Evolutionary conservation across 2,113 vertebrate genomes (phyloP), one percentile per base, ranked within the genome.

Genomic region (Oreamnos americanus): DNA sequence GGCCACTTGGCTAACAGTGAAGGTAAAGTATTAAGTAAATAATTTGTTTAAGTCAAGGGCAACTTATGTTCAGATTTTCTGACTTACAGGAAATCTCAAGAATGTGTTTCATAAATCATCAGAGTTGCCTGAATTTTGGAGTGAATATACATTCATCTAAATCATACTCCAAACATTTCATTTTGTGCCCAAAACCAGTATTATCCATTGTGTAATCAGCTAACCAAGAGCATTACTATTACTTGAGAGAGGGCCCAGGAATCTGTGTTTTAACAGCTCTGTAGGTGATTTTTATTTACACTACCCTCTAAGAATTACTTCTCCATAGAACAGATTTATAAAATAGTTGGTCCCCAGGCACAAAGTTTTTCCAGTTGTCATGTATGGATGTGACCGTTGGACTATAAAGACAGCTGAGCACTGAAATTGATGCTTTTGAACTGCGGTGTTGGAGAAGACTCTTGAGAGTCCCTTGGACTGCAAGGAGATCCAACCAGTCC

Each of bases 21-120:
- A 15, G 51, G 23, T 51, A 93, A 7, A 74, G 23, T 89, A 30
- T 89, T 13, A 91, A 85, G 49, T 74, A 87, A 93, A n/a, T n/a
- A 81, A 93, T 93, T 57, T 83, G 26, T 93, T 5, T 67, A 91
- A 91, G 51, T 93, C 16, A 82, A 81, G 28, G 78, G 67, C 8
- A 84, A 76, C 23, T 86, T 89, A 91, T 43, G 45, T 93, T 94
- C 14, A 91, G 33, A 96, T 85, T 93, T 96, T 97, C 90, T 76
- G 49, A 89, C 74, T 39, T 89, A 17, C n/a, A 93, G 78, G 19
- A 91, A 74, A 84, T 74, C 89, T 96, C n/a, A 81, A 39, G 30
- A 91, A 83, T 67, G 83, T 74, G 39, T 87, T 36, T 96, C 21
- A 87, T 74, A 90, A 88, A 95, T 89, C 67, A 82, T 74, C 3